phyloP scores from a whole-genome alignment of 2,888 invertebrate genomes.

The Nomada ferruginata region DNA sequence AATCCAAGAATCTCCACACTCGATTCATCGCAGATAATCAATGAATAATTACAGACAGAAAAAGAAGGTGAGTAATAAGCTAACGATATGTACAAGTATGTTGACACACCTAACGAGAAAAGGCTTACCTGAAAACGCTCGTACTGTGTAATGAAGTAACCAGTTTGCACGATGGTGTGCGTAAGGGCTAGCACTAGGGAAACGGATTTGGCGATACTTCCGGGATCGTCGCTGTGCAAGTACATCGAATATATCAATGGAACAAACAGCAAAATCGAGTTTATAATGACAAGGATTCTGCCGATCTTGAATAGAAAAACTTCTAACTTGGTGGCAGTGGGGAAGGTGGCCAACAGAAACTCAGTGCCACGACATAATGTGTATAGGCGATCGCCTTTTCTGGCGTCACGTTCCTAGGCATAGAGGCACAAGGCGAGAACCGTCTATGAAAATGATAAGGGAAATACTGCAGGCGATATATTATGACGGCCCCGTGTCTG shows the following conservation, averaged over 20 bases:
- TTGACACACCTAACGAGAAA: no score
- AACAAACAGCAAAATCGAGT: constrained; percentile 16
- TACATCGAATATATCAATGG: constrained; percentile 43
- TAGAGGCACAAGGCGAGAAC: background rate
- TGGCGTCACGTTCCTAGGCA: constrained; percentile 33
- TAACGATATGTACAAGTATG: no score
- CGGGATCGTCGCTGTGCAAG: constrained; percentile 21
- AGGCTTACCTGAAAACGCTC: constrained; percentile 55
- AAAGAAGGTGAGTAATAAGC: background rate
- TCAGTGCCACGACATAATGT: constrained; percentile 33
- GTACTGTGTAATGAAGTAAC: background rate
- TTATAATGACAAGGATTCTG: constrained; percentile 31
- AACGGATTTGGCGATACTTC: constrained; percentile 28
- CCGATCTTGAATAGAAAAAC: constrained; percentile 38
- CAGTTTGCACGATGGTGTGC: background rate
- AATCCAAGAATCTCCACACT: no score
- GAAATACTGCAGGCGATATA: no score
- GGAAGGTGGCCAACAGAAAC: constrained; percentile 58
- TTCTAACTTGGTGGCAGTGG: constrained; percentile 28
- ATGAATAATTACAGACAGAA: no score
- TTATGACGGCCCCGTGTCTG: no score
- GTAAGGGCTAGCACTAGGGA: accelerated
- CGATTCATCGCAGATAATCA: no score
- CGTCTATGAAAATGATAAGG: no score
- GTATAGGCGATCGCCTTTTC: constrained; percentile 49